phyloP scores from a whole-genome alignment of 2,797 vertebrate genomes.

The Semotilus atromaculatus region DNA sequence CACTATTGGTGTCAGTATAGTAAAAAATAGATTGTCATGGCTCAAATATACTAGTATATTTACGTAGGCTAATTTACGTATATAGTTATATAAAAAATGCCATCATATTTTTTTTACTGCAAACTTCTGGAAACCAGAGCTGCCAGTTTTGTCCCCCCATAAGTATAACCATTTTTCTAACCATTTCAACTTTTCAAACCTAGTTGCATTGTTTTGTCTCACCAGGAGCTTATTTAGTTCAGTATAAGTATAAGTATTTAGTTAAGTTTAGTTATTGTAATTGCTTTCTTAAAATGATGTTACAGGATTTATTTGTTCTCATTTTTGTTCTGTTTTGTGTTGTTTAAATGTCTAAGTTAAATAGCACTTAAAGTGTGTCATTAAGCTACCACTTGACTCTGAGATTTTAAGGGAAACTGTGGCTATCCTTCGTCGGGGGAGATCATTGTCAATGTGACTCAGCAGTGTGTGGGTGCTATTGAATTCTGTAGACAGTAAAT shows the following conservation, averaged over 20 bases:
- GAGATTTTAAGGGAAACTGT: conserved; percentile 37
- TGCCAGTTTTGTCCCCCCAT: too few relatives aligned
- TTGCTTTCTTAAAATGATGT: neutral
- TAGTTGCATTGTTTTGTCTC: neutral
- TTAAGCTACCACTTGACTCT: conserved; percentile 10
- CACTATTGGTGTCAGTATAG: neutral
- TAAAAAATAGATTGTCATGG: neutral
- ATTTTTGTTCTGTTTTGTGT: neutral
- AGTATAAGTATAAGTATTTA: too few relatives aligned
- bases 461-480: conserved; percentile 56
- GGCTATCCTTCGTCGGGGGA: conserved; percentile 20
- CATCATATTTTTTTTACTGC: too few relatives aligned
- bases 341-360: neutral
- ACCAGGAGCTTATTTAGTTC: neutral
- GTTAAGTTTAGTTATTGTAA: too few relatives aligned
- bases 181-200: neutral
- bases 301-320: neutral
- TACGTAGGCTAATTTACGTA: neutral
- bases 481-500: conserved; percentile 52
- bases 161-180: too few relatives aligned
- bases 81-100: neutral
- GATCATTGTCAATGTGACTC: conserved; percentile 49
- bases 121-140: too few relatives aligned
- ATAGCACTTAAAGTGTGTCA: neutral
- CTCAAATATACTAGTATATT: neutral